Evolutionary conservation across 2,113 vertebrate genomes (phyloP).

Genomic region (Geococcyx californianus): DNA sequence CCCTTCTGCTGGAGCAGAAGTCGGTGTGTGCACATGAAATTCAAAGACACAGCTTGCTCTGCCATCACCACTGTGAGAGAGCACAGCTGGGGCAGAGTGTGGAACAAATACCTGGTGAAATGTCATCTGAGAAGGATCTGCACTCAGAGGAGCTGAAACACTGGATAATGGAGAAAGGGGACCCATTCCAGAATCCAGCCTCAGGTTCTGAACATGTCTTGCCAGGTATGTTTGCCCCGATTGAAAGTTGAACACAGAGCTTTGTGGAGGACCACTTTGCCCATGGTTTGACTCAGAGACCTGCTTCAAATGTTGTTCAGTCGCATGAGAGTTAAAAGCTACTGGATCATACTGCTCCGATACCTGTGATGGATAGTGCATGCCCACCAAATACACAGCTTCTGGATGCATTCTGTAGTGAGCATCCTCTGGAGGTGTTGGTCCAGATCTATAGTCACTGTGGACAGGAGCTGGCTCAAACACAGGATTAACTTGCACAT

Average conservation of each 20-base stretch:
- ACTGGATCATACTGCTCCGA: slow-evolving; percentile 76
- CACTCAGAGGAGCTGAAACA: slow-evolving; percentile 75
- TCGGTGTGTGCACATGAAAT: slow-evolving; percentile 83
- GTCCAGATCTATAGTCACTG: slow-evolving; percentile 83
- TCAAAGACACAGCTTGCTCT: slow-evolving; percentile 87
- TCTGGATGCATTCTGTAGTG: slow-evolving; percentile 88
- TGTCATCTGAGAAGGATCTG: slow-evolving; percentile 76
- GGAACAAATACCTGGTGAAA: slow-evolving; percentile 86
- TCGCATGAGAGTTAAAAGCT: slow-evolving; percentile 58
- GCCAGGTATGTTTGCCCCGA: slow-evolving; percentile 80
- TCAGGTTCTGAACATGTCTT: slow-evolving; percentile 81
- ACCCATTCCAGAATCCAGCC: slow-evolving; percentile 77
- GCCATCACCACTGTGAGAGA: slow-evolving; percentile 80
- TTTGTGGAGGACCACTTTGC: slow-evolving; percentile 75
- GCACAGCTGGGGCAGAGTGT: slow-evolving; percentile 88
- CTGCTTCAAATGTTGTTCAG: slow-evolving; percentile 72
- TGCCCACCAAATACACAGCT: slow-evolving; percentile 78
- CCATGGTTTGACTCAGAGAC: slow-evolving; percentile 75
- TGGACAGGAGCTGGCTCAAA: slow-evolving; percentile 84
- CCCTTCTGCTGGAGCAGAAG: slow-evolving; percentile 81
- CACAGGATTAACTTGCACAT: slow-evolving; percentile 77
- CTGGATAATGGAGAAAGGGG: slow-evolving; percentile 74
- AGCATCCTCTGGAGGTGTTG: slow-evolving; percentile 82
- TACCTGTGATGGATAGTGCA: slow-evolving; percentile 77
- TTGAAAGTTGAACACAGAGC: slow-evolving; percentile 86